These are phyloP conservation scores for Colaptes auratus DNA, from an alignment of 2,113 vertebrate species.

Conservation along the genomic window DNA sequence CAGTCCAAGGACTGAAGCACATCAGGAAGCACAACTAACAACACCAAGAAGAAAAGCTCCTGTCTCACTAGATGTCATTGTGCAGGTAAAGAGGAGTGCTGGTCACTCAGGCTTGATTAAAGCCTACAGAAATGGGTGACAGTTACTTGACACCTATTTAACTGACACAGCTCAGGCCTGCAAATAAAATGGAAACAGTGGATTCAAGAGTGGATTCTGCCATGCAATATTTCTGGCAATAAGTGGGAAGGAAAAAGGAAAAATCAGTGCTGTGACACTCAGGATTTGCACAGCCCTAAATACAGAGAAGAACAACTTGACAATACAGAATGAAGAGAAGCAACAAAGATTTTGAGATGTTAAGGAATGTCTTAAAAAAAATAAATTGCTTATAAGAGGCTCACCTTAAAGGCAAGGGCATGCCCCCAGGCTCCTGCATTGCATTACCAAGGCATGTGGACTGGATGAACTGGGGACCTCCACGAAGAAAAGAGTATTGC, in stretches of 20 bases:
- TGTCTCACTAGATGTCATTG: not conserved
- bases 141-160: fast-evolving
- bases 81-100: not conserved
- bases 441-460: not conserved
- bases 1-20: not conserved
- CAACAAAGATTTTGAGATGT: not conserved
- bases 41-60: not conserved
- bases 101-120: not conserved
- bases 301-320: fast-evolving
- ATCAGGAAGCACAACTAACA: not conserved
- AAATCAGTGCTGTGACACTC: not conserved
- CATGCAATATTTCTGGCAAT: not conserved
- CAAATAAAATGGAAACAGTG: not conserved
- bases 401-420: not conserved
- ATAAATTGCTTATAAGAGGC: not conserved
- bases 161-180: not conserved
- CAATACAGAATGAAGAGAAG: fast-evolving
- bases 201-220: not conserved
- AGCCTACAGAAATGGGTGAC: fast-evolving
- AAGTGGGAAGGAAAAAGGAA: not conserved
- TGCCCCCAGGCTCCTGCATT: not conserved
- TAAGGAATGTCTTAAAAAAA: not conserved
- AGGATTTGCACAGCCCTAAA: not conserved
- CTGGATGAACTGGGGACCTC: not conserved
- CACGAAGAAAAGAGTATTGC: not conserved